Percentiles rank a stretch among this genome's conserved stretches.
These are phyloP conservation scores for Pyrochroa serraticornis DNA, from an alignment of 2,888 invertebrate genomes.

Conservation along the genomic window DNA sequence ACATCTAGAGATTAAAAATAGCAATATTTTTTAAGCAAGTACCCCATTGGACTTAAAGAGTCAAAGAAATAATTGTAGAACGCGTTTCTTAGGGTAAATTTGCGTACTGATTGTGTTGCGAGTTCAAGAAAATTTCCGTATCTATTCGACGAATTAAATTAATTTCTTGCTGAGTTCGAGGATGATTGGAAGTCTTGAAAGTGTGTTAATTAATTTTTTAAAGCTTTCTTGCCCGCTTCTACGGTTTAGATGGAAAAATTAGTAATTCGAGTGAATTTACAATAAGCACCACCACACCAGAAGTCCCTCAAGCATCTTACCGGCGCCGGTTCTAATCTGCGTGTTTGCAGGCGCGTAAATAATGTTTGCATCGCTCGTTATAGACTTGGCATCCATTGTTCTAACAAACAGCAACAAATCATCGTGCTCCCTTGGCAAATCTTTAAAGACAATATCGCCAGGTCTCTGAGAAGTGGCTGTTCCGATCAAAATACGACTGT, in stretches of 20 bases:
- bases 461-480: slow-evolving; percentile 60
- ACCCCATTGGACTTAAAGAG: too few relatives aligned
- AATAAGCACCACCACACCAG: slow-evolving; percentile 30
- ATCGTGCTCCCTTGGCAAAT: slow-evolving; percentile 56
- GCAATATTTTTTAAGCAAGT: too few relatives aligned
- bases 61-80: too few relatives aligned
- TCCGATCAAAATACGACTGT: slow-evolving; percentile 59
- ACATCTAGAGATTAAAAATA: too few relatives aligned
- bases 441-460: slow-evolving; percentile 58
- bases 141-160: too few relatives aligned
- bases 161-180: too few relatives aligned
- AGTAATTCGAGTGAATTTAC: neutral
- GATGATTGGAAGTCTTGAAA: neutral
- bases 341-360: slow-evolving; percentile 54
- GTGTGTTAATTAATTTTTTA: slow-evolving; percentile 1
- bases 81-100: too few relatives aligned
- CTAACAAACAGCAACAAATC: slow-evolving; percentile 60
- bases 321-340: slow-evolving; percentile 41
- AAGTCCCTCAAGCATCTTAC: slow-evolving; percentile 31
- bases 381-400: slow-evolving; percentile 59
- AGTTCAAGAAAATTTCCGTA: too few relatives aligned
- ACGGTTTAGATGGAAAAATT: neutral
- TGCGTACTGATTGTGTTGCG: too few relatives aligned
- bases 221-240: neutral
- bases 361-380: slow-evolving; percentile 62